Conservation (phyloP, 2,113 vertebrate species). For the Pelecanoides urinatrix region DNA sequence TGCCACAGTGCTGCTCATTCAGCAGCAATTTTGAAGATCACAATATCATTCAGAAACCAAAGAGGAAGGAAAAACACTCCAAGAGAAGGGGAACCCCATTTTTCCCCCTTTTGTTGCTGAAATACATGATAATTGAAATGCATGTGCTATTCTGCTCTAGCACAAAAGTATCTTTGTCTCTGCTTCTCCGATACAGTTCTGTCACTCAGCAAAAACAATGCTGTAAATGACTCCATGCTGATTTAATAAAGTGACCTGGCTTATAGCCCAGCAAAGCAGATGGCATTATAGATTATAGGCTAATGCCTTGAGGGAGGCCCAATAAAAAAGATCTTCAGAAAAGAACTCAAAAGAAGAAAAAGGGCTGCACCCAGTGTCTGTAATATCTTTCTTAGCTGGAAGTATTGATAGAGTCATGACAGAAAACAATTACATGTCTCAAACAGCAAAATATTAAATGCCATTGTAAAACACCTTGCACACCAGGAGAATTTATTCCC, state of each 20-base stretch:
- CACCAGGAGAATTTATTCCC: not conserved
- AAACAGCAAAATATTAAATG: not conserved
- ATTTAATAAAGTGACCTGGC: conserved; percentile 56
- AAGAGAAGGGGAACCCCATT: not conserved
- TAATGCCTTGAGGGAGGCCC: conserved; percentile 35
- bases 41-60: not conserved
- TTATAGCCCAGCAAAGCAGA: conserved; percentile 55
- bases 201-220: not conserved
- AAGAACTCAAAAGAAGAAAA: conserved; percentile 7
- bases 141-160: not conserved
- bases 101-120: not conserved
- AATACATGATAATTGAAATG: not conserved
- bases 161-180: not conserved
- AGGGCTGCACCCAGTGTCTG: not conserved
- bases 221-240: not conserved
- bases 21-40: not conserved
- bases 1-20: not conserved
- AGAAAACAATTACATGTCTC: not conserved
- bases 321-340: not conserved
- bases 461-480: not conserved
- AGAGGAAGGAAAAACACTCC: not conserved
- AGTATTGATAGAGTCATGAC: not conserved
- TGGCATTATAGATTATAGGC: conserved; percentile 43
- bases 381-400: not conserved
- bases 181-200: not conserved